Evolutionary conservation across 2,797 vertebrate species (phyloP).

Genomic region (Ctenosaura bakeri): DNA sequence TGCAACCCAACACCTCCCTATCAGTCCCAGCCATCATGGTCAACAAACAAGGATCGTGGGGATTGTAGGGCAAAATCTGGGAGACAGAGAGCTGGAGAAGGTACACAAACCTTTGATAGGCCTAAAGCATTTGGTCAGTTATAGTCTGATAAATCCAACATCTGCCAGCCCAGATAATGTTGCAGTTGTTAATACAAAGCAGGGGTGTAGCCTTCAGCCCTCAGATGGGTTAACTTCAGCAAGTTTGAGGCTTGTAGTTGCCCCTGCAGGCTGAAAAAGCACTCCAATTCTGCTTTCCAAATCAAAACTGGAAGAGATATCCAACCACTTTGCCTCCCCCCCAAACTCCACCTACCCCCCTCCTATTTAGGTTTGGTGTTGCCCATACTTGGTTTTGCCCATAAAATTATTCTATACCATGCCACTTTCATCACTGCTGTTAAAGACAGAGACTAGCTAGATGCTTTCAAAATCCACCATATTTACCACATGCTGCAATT

Average conservation of each 20-base stretch:
- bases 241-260: too few relatives aligned
- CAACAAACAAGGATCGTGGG: background rate
- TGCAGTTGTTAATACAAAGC: constrained; percentile 1
- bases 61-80: background rate
- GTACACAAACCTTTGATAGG: background rate
- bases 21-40: background rate
- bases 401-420: background rate
- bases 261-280: too few relatives aligned
- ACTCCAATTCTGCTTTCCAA: too few relatives aligned
- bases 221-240: too few relatives aligned
- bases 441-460: background rate
- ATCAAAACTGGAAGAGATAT: too few relatives aligned
- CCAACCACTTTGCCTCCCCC: too few relatives aligned
- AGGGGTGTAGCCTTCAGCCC: background rate
- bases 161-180: background rate
- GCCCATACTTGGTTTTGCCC: background rate
- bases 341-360: too few relatives aligned
- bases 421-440: background rate
- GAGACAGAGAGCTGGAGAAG: background rate
- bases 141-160: background rate
- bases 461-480: background rate
- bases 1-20: background rate
- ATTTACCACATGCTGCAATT: constrained; percentile 93
- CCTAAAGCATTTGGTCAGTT: background rate
- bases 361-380: too few relatives aligned